A percentile compares a stretch with the other conserved stretches of the same genome.
Evolutionary conservation across 2,888 invertebrate genomes (phyloP).

Genomic region (Rosalia funebris): DNA sequence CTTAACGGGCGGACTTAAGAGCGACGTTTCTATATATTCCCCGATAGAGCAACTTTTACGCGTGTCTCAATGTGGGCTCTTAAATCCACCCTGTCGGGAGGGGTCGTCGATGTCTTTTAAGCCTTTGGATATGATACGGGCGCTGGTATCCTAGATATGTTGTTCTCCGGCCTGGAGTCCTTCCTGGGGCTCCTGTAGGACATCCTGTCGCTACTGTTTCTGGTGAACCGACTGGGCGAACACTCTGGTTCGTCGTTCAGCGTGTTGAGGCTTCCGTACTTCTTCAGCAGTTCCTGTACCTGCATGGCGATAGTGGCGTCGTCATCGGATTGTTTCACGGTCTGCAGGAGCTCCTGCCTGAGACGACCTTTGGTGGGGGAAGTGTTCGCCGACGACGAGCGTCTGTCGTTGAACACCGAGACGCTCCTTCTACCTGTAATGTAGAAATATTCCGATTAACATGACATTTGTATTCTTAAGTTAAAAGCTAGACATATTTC

Average conservation of each 20-base stretch:
- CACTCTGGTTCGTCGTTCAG: constrained; percentile 71
- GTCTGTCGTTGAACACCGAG: constrained; percentile 63
- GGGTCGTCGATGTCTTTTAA: constrained; percentile 7
- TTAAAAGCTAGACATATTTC: too few species aligned
- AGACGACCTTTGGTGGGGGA: constrained; percentile 74
- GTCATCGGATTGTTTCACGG: constrained; percentile 77
- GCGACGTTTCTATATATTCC: not conserved
- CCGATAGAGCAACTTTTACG: too few species aligned
- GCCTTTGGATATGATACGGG: constrained; percentile 53
- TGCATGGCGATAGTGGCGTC: constrained; percentile 79
- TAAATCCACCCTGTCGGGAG: not conserved
- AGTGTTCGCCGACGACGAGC: constrained; percentile 68
- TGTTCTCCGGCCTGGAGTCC: constrained; percentile 65
- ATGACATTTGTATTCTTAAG: too few species aligned
- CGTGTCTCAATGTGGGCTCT: not conserved
- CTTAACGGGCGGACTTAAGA: not conserved
- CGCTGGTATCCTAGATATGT: constrained; percentile 67
- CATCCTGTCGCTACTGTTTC: constrained; percentile 46
- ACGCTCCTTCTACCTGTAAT: constrained; percentile 59
- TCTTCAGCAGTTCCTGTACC: constrained; percentile 76
- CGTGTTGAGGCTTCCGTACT: constrained; percentile 70
- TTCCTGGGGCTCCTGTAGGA: constrained; percentile 65
- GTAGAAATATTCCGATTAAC: too few species aligned
- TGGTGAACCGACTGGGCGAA: constrained; percentile 30
- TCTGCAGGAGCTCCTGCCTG: constrained; percentile 76